Evolutionary conservation across 2,797 vertebrate genomes (phyloP).

Genomic region (Loriculus beryllinus): DNA sequence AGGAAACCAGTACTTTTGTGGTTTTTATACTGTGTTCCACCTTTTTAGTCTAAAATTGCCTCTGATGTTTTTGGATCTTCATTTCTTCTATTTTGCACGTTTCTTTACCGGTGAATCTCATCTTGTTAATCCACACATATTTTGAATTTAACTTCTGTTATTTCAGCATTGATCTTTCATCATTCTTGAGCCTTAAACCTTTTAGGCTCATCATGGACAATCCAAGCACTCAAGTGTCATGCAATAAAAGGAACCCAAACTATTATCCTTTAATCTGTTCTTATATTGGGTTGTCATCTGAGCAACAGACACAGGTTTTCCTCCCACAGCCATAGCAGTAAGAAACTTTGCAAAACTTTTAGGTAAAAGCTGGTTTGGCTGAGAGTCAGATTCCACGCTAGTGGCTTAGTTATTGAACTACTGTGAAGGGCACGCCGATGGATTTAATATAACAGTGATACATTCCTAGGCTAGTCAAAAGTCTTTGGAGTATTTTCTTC

Average conservation of each 20-base stretch:
- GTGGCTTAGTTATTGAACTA: background rate
- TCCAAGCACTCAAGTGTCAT: background rate
- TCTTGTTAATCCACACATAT: background rate
- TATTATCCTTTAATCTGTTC: slow-evolving; percentile 10
- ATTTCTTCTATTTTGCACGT: background rate
- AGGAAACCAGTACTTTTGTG: background rate
- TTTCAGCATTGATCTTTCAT: background rate
- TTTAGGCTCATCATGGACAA: background rate
- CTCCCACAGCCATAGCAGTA: background rate
- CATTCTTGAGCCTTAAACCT: background rate
- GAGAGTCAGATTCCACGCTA: slow-evolving; percentile 12
- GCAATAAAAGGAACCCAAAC: background rate
- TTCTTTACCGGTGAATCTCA: background rate
- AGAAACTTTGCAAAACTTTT: slow-evolving; percentile 27
- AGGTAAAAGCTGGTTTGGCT: slow-evolving; percentile 13
- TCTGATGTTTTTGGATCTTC: background rate
- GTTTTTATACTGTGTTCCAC: background rate
- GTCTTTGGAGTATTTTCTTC: background rate
- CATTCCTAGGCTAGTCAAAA: background rate
- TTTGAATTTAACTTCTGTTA: background rate
- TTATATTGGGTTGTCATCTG: background rate
- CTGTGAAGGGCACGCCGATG: background rate
- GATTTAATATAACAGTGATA: background rate
- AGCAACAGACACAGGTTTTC: background rate
- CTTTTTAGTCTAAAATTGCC: background rate